Evolutionary conservation across 2,888 invertebrate genomes (phyloP).

Genomic region (Sphaerophoria rueppellii): DNA sequence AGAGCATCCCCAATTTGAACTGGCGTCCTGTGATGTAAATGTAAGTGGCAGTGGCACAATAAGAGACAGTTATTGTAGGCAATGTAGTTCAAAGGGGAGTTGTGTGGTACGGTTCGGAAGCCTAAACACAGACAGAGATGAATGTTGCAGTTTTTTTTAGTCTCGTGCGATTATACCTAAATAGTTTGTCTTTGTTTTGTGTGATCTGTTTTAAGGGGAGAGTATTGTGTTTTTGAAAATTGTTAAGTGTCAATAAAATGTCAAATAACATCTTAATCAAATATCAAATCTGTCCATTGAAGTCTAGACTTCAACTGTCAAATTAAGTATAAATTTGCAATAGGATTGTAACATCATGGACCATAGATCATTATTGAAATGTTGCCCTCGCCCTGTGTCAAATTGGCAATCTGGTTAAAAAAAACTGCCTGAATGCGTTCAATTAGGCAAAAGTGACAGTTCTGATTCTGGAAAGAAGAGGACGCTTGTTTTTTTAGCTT

Average conservation of each 20-base stretch:
- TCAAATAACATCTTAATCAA: too few relatives aligned
- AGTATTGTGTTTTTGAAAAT: constrained; percentile 4
- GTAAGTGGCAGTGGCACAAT: constrained; percentile 36
- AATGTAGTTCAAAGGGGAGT: constrained; percentile 54
- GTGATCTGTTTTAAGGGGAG: constrained; percentile 2
- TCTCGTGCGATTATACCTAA: constrained; percentile 4
- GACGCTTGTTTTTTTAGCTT: too few relatives aligned
- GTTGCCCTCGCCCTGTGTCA: too few relatives aligned
- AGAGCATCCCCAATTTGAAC: constrained; percentile 40
- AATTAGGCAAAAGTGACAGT: too few relatives aligned
- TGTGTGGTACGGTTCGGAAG: background rate
- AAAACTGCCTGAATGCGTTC: too few relatives aligned
- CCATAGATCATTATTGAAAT: too few relatives aligned
- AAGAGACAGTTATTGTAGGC: constrained; percentile 26
- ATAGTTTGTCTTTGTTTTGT: constrained; percentile 42
- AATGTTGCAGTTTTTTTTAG: constrained; percentile 64
- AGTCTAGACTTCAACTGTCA: background rate
- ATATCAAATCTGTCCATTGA: too few relatives aligned
- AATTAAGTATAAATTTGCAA: background rate
- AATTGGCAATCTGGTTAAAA: too few relatives aligned
- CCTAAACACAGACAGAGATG: constrained; percentile 50
- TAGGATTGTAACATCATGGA: too few relatives aligned
- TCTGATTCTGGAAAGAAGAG: too few relatives aligned
- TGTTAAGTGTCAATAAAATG: too few relatives aligned
- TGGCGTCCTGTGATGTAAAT: constrained; percentile 29